phyloP scores from a whole-genome alignment of 2,888 invertebrate species.

The Lasius fuliginosus region DNA sequence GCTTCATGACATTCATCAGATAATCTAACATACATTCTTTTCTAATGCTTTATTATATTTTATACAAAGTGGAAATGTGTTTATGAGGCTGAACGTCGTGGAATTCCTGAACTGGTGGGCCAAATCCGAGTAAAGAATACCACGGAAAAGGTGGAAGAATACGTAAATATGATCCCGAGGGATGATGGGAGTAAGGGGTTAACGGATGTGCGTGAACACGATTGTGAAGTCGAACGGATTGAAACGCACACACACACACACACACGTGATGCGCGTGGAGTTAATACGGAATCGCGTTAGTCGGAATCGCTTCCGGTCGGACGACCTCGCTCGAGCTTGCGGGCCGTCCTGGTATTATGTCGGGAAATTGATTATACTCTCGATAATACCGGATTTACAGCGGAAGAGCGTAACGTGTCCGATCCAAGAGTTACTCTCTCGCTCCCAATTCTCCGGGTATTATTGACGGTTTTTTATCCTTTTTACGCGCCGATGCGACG shows the following conservation, averaged over 20 bases:
- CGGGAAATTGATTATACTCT: constrained; percentile 80
- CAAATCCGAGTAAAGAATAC: background rate
- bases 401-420: constrained; percentile 69
- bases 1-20: background rate
- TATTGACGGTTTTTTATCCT: constrained; percentile 39
- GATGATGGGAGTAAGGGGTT: background rate
- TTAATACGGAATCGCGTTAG: constrained; percentile 83
- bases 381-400: constrained; percentile 73
- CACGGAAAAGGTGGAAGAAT: background rate
- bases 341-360: constrained; percentile 74
- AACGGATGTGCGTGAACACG: constrained; percentile 27
- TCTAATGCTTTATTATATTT: background rate
- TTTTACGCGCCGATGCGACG: constrained; percentile 33
- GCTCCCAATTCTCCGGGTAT: constrained; percentile 43
- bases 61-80: background rate
- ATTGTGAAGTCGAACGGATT: constrained; percentile 65
- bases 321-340: constrained; percentile 74
- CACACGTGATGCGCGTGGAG: constrained; percentile 72
- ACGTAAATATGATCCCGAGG: constrained; percentile 21
- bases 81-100: background rate
- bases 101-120: background rate
- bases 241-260: constrained; percentile 50
- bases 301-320: constrained; percentile 79
- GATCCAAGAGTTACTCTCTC: constrained; percentile 53
- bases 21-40: background rate